phyloP scores from a whole-genome alignment of 2,888 invertebrate species.

The Sphecodes monilicornis region DNA sequence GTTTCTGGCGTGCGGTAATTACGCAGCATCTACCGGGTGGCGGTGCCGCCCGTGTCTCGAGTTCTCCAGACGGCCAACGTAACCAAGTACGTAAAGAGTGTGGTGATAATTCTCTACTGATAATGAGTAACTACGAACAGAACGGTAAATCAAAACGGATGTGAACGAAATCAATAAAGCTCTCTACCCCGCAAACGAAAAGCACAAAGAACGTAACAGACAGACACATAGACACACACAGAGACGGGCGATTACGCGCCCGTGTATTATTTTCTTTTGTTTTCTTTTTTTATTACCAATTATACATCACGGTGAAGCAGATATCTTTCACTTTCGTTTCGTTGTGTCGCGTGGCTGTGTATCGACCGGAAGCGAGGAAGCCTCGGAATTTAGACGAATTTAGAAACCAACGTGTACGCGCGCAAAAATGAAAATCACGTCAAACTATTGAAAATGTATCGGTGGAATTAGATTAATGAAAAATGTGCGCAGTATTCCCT shows the following conservation, averaged over 20 bases:
- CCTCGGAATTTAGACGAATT: neutral
- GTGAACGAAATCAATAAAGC: conserved; percentile 85
- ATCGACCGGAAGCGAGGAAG: conserved; percentile 25
- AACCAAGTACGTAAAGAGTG: conserved; percentile 78
- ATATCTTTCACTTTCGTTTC: conserved; percentile 3
- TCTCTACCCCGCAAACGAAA: conserved; percentile 88
- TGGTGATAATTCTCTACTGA: conserved; percentile 81
- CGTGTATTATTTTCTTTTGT: neutral
- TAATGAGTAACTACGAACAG: conserved; percentile 79
- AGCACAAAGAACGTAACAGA: conserved; percentile 80
- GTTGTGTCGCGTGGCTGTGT: conserved; percentile 22
- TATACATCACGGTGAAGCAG: neutral
- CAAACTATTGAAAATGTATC: neutral
- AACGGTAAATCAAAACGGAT: conserved; percentile 74
- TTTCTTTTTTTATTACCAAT: neutral
- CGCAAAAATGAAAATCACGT: neutral
- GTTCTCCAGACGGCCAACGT: conserved; percentile 80
- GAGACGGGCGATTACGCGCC: conserved; percentile 28
- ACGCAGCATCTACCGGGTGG: conserved; percentile 57
- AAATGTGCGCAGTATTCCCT: conserved; percentile 4
- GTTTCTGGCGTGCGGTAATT: conserved; percentile 79
- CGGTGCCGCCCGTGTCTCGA: conserved; percentile 81
- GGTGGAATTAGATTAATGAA: conserved; percentile 10
- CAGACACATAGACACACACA: conserved; percentile 69
- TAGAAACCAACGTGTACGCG: neutral